Evolutionary conservation across 2,888 invertebrate species (phyloP).

Genomic region (Agrotis ipsilon): DNA sequence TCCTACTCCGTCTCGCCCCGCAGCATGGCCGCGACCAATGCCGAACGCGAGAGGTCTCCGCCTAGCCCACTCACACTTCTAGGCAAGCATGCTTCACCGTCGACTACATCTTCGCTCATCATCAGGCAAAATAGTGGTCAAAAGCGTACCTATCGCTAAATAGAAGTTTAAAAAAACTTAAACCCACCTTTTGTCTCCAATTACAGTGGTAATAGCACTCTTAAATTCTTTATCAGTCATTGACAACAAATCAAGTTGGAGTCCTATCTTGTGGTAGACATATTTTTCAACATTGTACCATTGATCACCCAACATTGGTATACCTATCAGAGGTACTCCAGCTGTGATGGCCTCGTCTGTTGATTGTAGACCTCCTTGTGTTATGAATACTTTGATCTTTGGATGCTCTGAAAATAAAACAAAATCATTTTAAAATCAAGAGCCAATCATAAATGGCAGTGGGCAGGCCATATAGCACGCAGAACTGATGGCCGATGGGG

Average conservation of each 20-base stretch:
- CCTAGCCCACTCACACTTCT: too few relatives aligned
- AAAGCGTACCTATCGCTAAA: background rate
- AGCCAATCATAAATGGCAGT: too few relatives aligned
- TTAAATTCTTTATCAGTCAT: slow-evolving; percentile 20
- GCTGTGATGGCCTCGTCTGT: slow-evolving; percentile 62
- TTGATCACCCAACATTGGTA: slow-evolving; percentile 79
- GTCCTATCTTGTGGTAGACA: slow-evolving; percentile 29
- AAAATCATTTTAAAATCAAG: too few relatives aligned
- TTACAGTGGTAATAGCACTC: slow-evolving; percentile 1
- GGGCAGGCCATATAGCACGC: too few relatives aligned
- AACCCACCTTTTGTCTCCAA: slow-evolving; percentile 10
- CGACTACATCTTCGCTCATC: too few relatives aligned
- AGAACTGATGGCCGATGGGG: too few relatives aligned
- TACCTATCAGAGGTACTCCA: slow-evolving; percentile 75
- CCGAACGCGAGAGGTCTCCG: too few relatives aligned
- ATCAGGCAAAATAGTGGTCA: too few relatives aligned
- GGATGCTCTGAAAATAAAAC: slow-evolving; percentile 43
- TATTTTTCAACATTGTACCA: slow-evolving; percentile 68
- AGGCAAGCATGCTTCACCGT: too few relatives aligned
- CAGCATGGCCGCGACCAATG: too few relatives aligned
- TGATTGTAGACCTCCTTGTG: slow-evolving; percentile 81
- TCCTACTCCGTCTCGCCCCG: too few relatives aligned
- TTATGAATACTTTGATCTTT: slow-evolving; percentile 78
- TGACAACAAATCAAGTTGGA: slow-evolving; percentile 18
- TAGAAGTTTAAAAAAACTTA: background rate